Evolutionary conservation across 1,140 invertebrate species (phyloP), one percentile per base, ranked within the genome.

Genomic region (Aricia agestis): DNA sequence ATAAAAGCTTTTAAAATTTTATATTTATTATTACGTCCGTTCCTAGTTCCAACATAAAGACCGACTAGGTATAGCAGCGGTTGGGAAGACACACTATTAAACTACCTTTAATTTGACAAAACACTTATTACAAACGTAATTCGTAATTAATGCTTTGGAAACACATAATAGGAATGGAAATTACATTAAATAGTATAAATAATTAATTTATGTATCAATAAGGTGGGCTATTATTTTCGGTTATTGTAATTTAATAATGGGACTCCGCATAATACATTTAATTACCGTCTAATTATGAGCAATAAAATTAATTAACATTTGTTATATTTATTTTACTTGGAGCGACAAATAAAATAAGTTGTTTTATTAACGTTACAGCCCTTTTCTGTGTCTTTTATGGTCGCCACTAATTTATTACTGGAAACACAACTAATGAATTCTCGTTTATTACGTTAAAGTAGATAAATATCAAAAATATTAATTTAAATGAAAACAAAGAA

Each of bases 231-330:
- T 52, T 52, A 52, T 52, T 52, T 52, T 52, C 45, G 13, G 45
- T 52, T 52, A 52, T 52, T 13, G 45, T 52, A 52, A 15, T 52
- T 13, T 15, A 52, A 15, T 52, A 1, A 13, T 52, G 36, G 36
- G 36, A 52, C 3, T 52, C 45, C 45, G 45, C 11, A 52, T 52
- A 52, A 13, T 52, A 15, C 7, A 52, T 52, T 52, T 13, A 52
- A 52, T 52, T 52, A 52, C 45, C 45, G 45, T 52, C 45, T 52
- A 52, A 52, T 52, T 52, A 52, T 52, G 45, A 15, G 45, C 45
- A 52, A 52, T 52, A 52, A 52, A 52, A 52, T 52, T 52, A 52
- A 52, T 52, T 52, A 52, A 52, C 45, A 52, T 52, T 52, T 52
- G 45, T 52, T 52, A 52, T 52, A 52, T 52, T 52, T 52, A 52